Percentiles rank a stretch among this genome's conserved stretches.
These are phyloP conservation scores for Bedellia somnulentella DNA, from an alignment of 2,888 invertebrate genomes.

Conservation along the genomic window DNA sequence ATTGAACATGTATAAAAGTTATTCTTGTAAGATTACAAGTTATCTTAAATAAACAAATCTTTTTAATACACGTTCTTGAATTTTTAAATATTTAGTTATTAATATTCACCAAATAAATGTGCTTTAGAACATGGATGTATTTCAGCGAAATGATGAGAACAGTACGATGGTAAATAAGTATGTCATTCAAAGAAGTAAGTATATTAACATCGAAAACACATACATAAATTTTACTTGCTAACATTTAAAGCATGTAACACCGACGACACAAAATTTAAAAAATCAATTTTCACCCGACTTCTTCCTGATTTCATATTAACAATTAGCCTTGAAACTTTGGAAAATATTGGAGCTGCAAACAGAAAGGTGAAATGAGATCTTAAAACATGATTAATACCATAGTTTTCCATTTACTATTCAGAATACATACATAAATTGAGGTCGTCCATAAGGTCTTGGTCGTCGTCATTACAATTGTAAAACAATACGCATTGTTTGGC, in stretches of 20 bases:
- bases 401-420: too few species aligned
- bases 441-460: constrained; percentile 37
- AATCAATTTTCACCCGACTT: constrained; percentile 61
- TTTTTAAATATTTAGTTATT: too few species aligned
- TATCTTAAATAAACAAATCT: too few species aligned
- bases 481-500: constrained; percentile 69
- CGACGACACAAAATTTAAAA: constrained; percentile 45
- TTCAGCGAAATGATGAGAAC: constrained; percentile 17
- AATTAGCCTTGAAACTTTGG: constrained; percentile 60
- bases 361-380: constrained; percentile 10
- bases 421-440: constrained; percentile 53
- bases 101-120: too few species aligned
- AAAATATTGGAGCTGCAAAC: constrained; percentile 60
- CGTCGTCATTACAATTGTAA: constrained; percentile 51
- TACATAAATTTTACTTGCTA: too few species aligned
- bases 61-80: too few species aligned
- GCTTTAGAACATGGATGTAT: constrained; percentile 24
- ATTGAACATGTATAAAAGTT: too few species aligned
- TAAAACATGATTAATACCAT: too few species aligned
- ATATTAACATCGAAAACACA: constrained; percentile 3
- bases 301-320: constrained; percentile 62
- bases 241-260: constrained; percentile 39
- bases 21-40: too few species aligned
- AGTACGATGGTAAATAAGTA: constrained; percentile 10
- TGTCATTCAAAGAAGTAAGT: constrained; percentile 13